A percentile compares a stretch with the other conserved stretches of the same genome.
Evolutionary conservation across 1,140 invertebrate genomes (phyloP).

Genomic region (Popillia japonica): DNA sequence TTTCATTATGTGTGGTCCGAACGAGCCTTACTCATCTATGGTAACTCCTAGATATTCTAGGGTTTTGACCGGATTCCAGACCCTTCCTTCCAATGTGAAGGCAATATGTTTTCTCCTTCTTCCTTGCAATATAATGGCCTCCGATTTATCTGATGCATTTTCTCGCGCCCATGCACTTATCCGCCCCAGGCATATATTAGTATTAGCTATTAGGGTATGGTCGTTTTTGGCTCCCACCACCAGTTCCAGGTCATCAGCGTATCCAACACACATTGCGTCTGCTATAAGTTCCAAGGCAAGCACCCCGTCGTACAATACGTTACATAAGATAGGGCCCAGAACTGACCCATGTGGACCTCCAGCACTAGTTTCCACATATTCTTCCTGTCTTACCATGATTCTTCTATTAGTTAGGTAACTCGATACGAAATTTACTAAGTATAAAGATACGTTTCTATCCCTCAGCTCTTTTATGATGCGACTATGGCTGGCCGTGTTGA

Average conservation of each 20-base stretch:
- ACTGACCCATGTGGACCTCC: conserved; percentile 39
- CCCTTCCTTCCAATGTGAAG: conserved; percentile 20
- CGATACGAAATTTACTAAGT: neutral
- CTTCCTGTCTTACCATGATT: too few species aligned
- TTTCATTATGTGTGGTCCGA: conserved; percentile 2
- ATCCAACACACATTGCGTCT: conserved; percentile 15
- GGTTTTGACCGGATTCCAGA: neutral
- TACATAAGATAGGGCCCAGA: conserved; percentile 38
- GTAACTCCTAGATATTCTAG: conserved; percentile 36
- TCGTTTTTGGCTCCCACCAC: conserved; percentile 23
- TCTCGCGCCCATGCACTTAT: conserved; percentile 34
- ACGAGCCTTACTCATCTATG: conserved; percentile 23
- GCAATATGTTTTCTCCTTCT: conserved; percentile 2
- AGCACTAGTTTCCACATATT: neutral
- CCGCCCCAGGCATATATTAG: neutral
- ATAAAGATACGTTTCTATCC: neutral
- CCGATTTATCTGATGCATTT: conserved; percentile 26
- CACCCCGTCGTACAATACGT: conserved; percentile 31
- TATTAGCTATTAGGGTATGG: neutral
- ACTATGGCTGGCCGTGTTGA: conserved; percentile 41
- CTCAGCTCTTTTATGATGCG: conserved; percentile 34
- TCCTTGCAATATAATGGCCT: conserved; percentile 29
- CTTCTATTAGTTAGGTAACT: neutral
- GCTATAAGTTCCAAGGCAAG: neutral
- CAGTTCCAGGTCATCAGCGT: conserved; percentile 39